Percentiles rank a stretch among this genome's conserved stretches.
Evolutionary conservation across 1,140 invertebrate species (phyloP).

Genomic region (Pomacea maculata): DNA sequence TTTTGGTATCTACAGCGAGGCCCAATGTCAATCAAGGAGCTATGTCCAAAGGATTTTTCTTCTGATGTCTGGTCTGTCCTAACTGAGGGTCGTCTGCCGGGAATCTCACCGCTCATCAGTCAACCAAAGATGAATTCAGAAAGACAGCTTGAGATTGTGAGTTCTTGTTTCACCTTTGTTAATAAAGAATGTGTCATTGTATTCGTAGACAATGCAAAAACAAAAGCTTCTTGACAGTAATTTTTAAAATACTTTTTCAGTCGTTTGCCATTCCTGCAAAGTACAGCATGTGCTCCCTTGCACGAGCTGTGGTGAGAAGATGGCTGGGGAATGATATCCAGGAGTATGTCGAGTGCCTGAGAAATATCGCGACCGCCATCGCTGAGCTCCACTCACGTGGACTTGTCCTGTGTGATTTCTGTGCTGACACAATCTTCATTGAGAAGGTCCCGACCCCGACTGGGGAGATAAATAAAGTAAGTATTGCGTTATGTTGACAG

Average conservation of each 20-base stretch:
- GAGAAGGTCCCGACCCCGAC: background rate
- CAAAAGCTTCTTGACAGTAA: background rate
- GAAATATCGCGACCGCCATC: background rate
- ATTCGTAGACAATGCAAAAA: background rate
- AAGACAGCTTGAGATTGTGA: background rate
- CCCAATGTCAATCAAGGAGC: no score
- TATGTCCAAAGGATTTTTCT: no score
- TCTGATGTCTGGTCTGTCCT: no score
- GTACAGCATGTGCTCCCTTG: background rate
- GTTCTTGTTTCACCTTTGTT: background rate
- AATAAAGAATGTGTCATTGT: background rate
- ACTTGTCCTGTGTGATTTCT: slow-evolving; percentile 13
- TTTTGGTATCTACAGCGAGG: no score
- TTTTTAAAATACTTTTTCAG: background rate
- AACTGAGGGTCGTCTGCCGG: no score
- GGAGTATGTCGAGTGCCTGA: background rate
- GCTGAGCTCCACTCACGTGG: background rate
- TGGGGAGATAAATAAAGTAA: no score
- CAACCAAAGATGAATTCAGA: no score
- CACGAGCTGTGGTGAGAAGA: background rate
- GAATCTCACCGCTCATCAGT: no score
- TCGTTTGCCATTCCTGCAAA: background rate
- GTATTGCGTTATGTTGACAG: no score
- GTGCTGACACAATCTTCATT: slow-evolving; percentile 6
- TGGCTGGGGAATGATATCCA: background rate